Evolutionary conservation across 1,140 invertebrate genomes (phyloP).

Genomic region (Eubasilissa regina): DNA sequence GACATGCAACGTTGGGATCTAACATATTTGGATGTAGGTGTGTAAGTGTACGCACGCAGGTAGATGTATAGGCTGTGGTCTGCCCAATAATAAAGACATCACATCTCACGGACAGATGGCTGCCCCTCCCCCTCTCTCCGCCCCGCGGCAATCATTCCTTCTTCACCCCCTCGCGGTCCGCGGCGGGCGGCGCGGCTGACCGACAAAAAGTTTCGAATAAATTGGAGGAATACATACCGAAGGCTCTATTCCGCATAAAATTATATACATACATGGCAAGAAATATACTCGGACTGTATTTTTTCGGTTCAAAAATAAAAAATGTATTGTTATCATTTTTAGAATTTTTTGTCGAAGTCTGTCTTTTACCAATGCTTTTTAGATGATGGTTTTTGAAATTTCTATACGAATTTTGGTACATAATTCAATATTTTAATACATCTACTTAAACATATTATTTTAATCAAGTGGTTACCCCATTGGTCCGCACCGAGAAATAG

Average conservation of each 20-base stretch:
- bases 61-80: slow-evolving; percentile 38
- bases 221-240: slow-evolving; percentile 25
- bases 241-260: neutral
- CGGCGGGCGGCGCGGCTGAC: neutral
- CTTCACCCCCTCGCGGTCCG: neutral
- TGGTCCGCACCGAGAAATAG: too few species aligned
- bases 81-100: slow-evolving; percentile 54
- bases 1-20: neutral
- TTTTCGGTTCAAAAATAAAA: too few species aligned
- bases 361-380: too few species aligned
- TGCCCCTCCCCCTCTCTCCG: slow-evolving; percentile 7
- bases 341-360: too few species aligned
- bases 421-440: too few species aligned
- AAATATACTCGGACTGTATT: too few species aligned
- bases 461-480: too few species aligned
- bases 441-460: too few species aligned
- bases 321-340: too few species aligned
- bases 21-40: neutral
- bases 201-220: slow-evolving; percentile 23
- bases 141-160: slow-evolving; percentile 4
- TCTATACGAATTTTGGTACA: too few species aligned
- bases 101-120: slow-evolving; percentile 45
- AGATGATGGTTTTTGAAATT: too few species aligned
- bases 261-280: too few species aligned
- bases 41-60: slow-evolving; percentile 3